These are phyloP conservation scores for Caenorhabditis panamensis DNA, from an alignment of 2,888 invertebrate species.

Conservation along the genomic window DNA sequence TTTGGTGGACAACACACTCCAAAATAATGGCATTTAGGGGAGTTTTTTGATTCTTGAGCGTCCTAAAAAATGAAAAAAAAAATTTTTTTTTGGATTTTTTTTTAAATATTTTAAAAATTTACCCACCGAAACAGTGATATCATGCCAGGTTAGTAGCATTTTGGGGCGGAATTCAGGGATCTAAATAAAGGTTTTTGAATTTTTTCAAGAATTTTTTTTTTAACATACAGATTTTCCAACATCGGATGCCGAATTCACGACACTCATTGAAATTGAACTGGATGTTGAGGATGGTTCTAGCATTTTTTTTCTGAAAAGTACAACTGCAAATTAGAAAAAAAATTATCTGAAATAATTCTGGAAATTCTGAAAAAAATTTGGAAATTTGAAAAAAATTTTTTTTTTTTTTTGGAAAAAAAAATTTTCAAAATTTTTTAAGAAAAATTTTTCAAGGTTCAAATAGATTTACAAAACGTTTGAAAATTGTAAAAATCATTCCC, in stretches of 20 bases:
- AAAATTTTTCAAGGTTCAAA: constrained; percentile 6
- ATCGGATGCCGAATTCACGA: constrained; percentile 26
- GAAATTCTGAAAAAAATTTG: too few species aligned
- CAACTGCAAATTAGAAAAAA: neutral
- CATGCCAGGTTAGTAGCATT: constrained; percentile 77
- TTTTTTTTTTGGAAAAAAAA: too few species aligned
- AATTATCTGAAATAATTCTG: neutral
- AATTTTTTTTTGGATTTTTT: too few species aligned
- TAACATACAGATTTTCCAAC: constrained; percentile 35
- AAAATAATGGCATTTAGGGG: constrained; percentile 3
- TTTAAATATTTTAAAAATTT: constrained; percentile 9
- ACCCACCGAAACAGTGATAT: constrained; percentile 69
- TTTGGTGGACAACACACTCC: constrained; percentile 23
- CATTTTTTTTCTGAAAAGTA: constrained; percentile 20
- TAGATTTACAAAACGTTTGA: too few species aligned
- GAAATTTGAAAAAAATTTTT: too few species aligned
- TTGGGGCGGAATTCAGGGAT: constrained; percentile 59
- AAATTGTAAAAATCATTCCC: too few species aligned
- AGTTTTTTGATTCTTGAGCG: constrained; percentile 13
- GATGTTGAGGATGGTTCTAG: constrained; percentile 9
- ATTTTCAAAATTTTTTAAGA: too few species aligned
- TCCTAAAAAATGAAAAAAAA: constrained; percentile 32
- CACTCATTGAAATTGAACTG: constrained; percentile 48
- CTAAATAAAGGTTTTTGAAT: constrained; percentile 26
- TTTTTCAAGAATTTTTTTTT: neutral